phyloP scores from a whole-genome alignment of 2,113 vertebrate genomes.

The Sturnus vulgaris region DNA sequence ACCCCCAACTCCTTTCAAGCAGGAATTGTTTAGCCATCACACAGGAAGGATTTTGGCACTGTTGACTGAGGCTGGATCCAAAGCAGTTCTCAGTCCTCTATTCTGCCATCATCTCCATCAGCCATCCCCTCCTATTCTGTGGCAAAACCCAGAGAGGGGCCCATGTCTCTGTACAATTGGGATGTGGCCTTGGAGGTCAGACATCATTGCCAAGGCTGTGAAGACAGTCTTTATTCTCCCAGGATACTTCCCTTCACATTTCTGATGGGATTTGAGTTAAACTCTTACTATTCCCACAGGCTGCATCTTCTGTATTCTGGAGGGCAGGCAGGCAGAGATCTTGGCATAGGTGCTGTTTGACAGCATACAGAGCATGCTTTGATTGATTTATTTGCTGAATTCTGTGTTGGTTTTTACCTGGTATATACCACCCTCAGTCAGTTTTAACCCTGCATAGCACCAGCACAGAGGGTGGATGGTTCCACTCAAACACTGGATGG shows the following conservation, averaged over 20 bases:
- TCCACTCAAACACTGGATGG: background rate
- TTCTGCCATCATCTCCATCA: background rate
- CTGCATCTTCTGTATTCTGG: background rate
- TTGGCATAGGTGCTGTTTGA: background rate
- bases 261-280: background rate
- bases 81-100: background rate
- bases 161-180: background rate
- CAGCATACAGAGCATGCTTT: background rate
- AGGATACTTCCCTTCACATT: background rate
- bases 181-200: background rate
- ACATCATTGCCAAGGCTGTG: background rate
- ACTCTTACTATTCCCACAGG: background rate
- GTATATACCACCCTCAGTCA: background rate
- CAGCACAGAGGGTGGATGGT: background rate
- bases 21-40: background rate
- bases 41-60: background rate
- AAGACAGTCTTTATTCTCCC: background rate
- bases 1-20: background rate
- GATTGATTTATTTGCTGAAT: conserved; percentile 1
- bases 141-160: background rate
- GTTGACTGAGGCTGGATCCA: background rate
- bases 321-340: background rate
- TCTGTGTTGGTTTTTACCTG: background rate
- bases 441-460: background rate
- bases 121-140: background rate